Base-by-base conservation (phyloP, 2,888 invertebrate species). In the Meteorus colon region DNA sequence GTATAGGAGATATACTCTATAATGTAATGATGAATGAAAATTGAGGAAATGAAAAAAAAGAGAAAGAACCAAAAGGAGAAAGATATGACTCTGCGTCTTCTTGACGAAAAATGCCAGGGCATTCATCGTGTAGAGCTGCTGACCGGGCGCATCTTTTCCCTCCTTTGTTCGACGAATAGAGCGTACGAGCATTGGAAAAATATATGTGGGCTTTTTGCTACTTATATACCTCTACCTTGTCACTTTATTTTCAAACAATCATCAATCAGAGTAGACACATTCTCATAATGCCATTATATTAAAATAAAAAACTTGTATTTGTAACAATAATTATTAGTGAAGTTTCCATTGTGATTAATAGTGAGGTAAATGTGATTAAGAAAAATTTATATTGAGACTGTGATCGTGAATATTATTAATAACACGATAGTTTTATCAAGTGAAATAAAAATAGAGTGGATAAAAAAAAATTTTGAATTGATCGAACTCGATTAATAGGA, bases 71-170 rank as follows among this genome's bases (percentile, higher is more conserved):
- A 70, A 45, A 19, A 55, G 27, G 19, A 29, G 41, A 60, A 60
- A 70, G 34, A 41, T 55, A 70, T 70, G 59, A 70, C 60, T 60
- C 70, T 41, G 70, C 70, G 60, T 60, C 69, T 69, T 69, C 67
- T 48, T 69, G n/a, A 48, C 51, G 55, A 55, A 55, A 55, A 55
- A 55, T 55, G 19, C 55, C 19, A 19, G 29, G 55, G 70, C 37
- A 70, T 70, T 70, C 70, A 59, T 70, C 60, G 70, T 70, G 34
- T 55, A n/a, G 55, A 41, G 60, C 60, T 70, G 70, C 70, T 70
- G 70, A 70, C 70, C 70, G 59, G 60, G 70, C 70, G 70, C 70
- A 60, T 70, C 70, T 70, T 70, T 70, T 70, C 59, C 27, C 60
- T 37, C 70, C 27, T 70, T 70, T 70, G 70, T 70, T 70, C 60